A percentile compares a stretch with the other conserved stretches of the same genome.
Evolutionary conservation across 2,797 vertebrate genomes (phyloP).

Genomic region (Micromesistius poutassou): DNA sequence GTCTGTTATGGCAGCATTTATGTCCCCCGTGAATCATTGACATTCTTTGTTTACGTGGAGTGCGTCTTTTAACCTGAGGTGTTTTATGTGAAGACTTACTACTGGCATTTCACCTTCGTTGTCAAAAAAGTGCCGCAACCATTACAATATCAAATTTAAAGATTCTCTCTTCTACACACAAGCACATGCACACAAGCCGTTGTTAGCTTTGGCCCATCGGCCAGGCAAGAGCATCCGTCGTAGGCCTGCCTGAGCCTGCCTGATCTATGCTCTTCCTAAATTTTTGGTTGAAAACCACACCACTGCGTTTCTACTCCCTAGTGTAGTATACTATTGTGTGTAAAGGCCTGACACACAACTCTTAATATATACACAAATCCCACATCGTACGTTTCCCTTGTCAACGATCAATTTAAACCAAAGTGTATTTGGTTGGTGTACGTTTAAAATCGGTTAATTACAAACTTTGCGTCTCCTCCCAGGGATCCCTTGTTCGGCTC

Average conservation of each 20-base stretch:
- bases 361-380: neutral
- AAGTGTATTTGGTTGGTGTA: neutral
- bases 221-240: neutral
- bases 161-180: neutral
- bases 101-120: neutral
- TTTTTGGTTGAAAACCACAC: neutral
- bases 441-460: neutral
- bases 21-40: slow-evolving; percentile 44
- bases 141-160: neutral
- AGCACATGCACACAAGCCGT: neutral
- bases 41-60: slow-evolving; percentile 23
- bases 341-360: neutral
- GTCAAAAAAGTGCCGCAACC: neutral
- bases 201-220: neutral
- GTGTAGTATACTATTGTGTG: neutral
- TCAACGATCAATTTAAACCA: neutral
- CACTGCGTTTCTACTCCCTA: neutral
- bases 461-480: slow-evolving; percentile 23
- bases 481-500: slow-evolving; percentile 67
- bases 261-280: neutral
- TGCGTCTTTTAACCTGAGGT: neutral
- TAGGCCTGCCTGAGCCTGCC: neutral
- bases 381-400: neutral
- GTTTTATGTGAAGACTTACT: neutral
- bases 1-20: slow-evolving; percentile 39